Conservation (phyloP, 2,113 vertebrate genomes). For the Hippocampus barbouri region DNA sequence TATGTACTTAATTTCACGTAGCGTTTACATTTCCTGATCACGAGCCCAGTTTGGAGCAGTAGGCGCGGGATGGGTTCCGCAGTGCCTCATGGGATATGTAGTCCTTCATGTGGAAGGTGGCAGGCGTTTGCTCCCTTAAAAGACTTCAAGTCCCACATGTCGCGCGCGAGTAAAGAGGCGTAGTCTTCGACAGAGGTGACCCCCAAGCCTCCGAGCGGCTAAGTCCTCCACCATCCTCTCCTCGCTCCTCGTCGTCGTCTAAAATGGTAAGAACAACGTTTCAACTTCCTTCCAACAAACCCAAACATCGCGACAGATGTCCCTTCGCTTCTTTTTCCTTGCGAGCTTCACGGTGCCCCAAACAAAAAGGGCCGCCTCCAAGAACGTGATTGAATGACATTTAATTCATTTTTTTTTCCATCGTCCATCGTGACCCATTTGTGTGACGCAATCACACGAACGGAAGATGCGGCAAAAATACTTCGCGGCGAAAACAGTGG, state of each 20-base stretch:
- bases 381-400: background rate
- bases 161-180: background rate
- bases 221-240: background rate
- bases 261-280: slow-evolving; percentile 7
- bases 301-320: background rate
- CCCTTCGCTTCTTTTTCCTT: background rate
- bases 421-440: background rate
- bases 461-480: background rate
- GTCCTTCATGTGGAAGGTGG: background rate
- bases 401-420: background rate
- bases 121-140: background rate
- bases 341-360: background rate
- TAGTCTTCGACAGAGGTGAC: slow-evolving; percentile 1
- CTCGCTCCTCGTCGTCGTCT: background rate
- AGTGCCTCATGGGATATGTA: background rate
- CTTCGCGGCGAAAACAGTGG: background rate
- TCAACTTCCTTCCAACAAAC: background rate
- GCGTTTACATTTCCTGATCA: background rate
- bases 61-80: background rate
- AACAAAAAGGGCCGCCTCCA: background rate
- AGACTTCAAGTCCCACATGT: background rate
- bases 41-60: background rate
- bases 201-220: background rate
- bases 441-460: background rate
- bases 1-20: background rate